phyloP scores from a whole-genome alignment of 2,113 vertebrate species.

The Mormyrus iriodes region DNA sequence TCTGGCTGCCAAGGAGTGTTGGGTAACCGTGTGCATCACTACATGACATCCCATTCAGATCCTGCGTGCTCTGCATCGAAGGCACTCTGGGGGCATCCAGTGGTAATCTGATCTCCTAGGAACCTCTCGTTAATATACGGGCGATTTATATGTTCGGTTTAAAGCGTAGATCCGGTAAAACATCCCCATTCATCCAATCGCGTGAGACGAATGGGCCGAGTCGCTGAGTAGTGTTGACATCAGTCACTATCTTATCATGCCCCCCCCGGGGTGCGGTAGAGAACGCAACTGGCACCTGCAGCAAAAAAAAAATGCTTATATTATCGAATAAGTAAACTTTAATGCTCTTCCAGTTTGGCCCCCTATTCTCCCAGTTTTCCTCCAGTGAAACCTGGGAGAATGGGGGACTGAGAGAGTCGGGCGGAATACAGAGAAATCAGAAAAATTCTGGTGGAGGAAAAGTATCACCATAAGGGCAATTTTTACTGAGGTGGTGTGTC shows the following conservation, averaged over 20 bases:
- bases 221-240: not conserved
- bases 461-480: not conserved
- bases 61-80: not conserved
- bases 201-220: not conserved
- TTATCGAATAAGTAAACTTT: conserved; percentile 3
- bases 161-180: not conserved
- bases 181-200: not conserved
- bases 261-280: not conserved
- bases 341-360: not conserved
- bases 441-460: not conserved
- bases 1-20: not conserved
- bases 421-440: not conserved
- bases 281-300: not conserved
- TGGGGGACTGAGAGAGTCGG: not conserved
- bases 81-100: not conserved
- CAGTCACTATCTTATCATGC: conserved; percentile 15
- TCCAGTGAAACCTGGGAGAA: not conserved
- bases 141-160: not conserved
- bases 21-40: not conserved
- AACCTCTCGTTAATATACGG: not conserved
- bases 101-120: not conserved
- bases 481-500: not conserved
- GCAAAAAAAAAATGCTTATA: not conserved
- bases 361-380: not conserved
- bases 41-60: not conserved